Conservation (phyloP, 2,888 invertebrate species). For the Tetanocera ferruginea region DNA sequence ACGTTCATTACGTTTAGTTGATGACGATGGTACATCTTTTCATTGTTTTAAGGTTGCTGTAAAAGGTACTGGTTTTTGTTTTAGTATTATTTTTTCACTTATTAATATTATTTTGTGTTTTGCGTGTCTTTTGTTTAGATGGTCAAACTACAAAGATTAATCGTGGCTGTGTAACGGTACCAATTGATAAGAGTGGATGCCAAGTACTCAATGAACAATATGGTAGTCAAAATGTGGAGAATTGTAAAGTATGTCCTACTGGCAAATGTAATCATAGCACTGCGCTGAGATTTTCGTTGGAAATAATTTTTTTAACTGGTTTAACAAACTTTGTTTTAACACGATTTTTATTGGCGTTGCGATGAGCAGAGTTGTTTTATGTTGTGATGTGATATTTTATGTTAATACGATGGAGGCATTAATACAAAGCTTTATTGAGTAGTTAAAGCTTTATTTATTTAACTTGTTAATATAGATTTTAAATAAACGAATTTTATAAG, state of each 20-base stretch:
- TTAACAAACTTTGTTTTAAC: not conserved
- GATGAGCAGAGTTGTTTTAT: too few relatives aligned
- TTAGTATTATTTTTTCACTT: too few relatives aligned
- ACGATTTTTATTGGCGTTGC: too few relatives aligned
- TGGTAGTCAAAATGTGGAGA: conserved; percentile 10
- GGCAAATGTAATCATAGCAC: conserved; percentile 33
- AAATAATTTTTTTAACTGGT: not conserved
- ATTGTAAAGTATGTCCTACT: conserved; percentile 22
- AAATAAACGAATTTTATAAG: too few relatives aligned
- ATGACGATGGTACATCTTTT: conserved; percentile 16
- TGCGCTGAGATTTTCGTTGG: not conserved
- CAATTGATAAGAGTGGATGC: not conserved
- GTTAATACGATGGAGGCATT: too few relatives aligned
- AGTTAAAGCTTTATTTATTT: too few relatives aligned
- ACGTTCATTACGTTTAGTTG: not conserved
- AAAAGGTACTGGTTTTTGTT: too few relatives aligned
- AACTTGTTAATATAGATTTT: too few relatives aligned
- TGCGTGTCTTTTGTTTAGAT: conserved; percentile 5
- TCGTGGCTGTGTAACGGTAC: conserved; percentile 36
- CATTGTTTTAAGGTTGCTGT: conserved; percentile 37
- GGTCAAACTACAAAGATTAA: conserved; percentile 12
- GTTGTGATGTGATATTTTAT: too few relatives aligned
- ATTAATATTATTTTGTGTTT: not conserved
- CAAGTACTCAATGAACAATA: conserved; percentile 7
- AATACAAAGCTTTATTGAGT: too few relatives aligned